Evolutionary conservation across 2,797 vertebrate genomes (phyloP), one percentile per base, ranked within the genome.

Genomic region (Cryptoprocta ferox): DNA sequence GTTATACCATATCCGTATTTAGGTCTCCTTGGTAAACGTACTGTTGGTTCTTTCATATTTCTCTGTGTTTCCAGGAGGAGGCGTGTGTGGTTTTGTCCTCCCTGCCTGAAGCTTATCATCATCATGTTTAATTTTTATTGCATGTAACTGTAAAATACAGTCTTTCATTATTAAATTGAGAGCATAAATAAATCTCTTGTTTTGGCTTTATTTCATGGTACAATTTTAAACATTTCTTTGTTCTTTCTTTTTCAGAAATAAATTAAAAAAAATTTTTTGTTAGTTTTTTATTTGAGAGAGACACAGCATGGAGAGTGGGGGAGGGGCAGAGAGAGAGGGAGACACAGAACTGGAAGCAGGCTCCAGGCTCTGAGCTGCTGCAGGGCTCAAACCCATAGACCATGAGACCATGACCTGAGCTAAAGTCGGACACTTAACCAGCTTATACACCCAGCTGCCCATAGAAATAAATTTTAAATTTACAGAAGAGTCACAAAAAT

Each of bases 1-100:
- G 7, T 81, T 32, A 37, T 0, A 42, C 1, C 19, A 9, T 50
- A 28, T 8, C 18, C 56, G 8, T 75, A 4, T 15, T 75, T 95
- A 97, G 66, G 24, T 30, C 6, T 89, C 19, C 30, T 97, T 97
- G 96, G 56, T 53, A 97, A 98, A 97, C n/a, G 95, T 30, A 28
- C 66, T 95, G 84, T 5, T 12, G 85, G 6, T n/a, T 95, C 48
- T 87, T 81, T 94, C 86, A 28, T 30, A 71, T 96, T 97, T 95
- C 61, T 81, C 97, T 95, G 94, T 95, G 50, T 92, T 91, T 85
- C 73, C 78, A 97, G 78, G 79, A n/a, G 78, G 71, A 42, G 35
- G 5, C 28, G 2, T 80, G 45, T 50, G 65, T 37, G 35, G 39
- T 59, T 83, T 28, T 73, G 21, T 68, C 21, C 26, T 87, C 14